A percentile compares a stretch with the other conserved stretches of the same genome.
Conservation (phyloP, 2,888 invertebrate species). For the Thymelicus acteon region DNA sequence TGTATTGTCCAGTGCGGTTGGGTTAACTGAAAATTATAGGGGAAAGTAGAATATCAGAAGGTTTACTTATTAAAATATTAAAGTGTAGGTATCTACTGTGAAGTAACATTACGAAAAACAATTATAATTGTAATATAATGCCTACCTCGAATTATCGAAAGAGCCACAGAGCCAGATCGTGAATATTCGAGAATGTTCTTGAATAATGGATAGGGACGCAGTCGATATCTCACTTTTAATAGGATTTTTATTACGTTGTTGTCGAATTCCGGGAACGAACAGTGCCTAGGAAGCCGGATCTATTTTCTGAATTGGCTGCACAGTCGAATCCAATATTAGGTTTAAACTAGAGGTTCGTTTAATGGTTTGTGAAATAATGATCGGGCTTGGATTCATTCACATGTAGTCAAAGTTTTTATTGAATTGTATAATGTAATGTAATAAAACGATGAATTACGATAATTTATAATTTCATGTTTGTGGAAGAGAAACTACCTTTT, state of each 20-base stretch:
- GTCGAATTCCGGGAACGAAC: constrained; percentile 15
- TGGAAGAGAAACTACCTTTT: no score
- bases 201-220: constrained; percentile 34
- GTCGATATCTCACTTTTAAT: constrained; percentile 39
- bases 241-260: constrained; percentile 38
- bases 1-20: no score
- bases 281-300: background rate
- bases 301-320: constrained; percentile 16
- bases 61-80: background rate
- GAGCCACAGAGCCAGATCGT: constrained; percentile 18
- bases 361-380: background rate
- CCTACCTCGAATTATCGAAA: constrained; percentile 17
- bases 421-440: no score
- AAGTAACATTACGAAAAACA: background rate
- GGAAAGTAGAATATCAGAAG: no score
- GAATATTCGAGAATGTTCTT: constrained; percentile 33
- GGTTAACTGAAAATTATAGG: no score
- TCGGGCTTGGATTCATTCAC: background rate
- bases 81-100: background rate
- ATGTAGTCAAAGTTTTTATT: background rate
- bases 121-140: background rate
- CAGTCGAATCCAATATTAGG: background rate
- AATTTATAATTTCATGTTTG: no score
- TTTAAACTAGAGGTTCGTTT: background rate
- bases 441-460: no score